A percentile compares a stretch with the other conserved stretches of the same genome.
Conservation (phyloP, 2,797 vertebrate genomes). For the Tadarida brasiliensis region DNA sequence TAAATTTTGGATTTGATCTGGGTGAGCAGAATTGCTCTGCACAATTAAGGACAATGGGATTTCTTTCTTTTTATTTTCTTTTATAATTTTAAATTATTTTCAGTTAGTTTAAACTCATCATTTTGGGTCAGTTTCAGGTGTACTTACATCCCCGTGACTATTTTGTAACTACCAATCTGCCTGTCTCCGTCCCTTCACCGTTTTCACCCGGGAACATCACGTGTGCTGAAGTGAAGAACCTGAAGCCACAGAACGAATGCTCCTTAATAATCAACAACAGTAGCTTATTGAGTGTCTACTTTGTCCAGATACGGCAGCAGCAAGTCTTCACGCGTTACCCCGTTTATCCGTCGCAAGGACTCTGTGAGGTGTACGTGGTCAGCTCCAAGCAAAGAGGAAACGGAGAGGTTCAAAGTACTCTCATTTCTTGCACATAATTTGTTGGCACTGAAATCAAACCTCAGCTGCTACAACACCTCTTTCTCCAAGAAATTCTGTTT, state of each 20-base stretch:
- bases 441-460: neutral
- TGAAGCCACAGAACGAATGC: neutral
- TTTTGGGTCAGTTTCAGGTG: neutral
- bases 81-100: neutral
- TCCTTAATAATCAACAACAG: neutral
- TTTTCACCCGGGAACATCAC: neutral
- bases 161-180: neutral
- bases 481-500: neutral
- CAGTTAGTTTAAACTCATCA: neutral
- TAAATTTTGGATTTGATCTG: neutral
- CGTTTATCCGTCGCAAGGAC: neutral
- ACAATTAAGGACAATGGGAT: neutral
- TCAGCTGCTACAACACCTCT: neutral
- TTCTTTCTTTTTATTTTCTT: neutral
- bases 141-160: neutral
- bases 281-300: neutral
- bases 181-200: neutral
- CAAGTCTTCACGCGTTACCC: too few species aligned
- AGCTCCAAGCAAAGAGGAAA: conserved; percentile 4
- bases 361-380: neutral
- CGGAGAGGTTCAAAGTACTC: neutral
- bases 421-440: neutral
- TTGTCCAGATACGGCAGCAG: neutral
- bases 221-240: neutral
- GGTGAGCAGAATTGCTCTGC: neutral